These are phyloP conservation scores for Callyntrura sp. DNA, from an alignment of 2,888 invertebrate genomes.

Conservation along the genomic window DNA sequence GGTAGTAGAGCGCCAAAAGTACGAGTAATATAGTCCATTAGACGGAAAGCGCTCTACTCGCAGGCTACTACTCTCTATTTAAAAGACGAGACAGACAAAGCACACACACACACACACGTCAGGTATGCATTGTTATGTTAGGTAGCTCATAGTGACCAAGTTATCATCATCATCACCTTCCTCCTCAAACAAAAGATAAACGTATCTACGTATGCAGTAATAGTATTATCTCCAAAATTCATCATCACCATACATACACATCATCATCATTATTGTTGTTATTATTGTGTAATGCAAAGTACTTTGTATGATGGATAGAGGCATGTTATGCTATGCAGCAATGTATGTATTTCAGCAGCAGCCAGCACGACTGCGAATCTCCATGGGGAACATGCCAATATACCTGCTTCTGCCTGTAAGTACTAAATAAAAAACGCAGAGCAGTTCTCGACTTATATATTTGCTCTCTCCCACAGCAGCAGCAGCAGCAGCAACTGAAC, in stretches of 20 bases:
- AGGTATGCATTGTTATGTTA: slow-evolving; percentile 50
- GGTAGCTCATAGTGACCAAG: slow-evolving; percentile 51
- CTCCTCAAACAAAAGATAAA: slow-evolving; percentile 1
- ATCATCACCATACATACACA: slow-evolving; percentile 10
- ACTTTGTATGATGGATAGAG: too few species aligned
- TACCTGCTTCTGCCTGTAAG: slow-evolving; percentile 36
- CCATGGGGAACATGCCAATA: slow-evolving; percentile 58
- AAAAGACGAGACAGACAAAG: too few species aligned
- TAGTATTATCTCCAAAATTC: slow-evolving; percentile 45
- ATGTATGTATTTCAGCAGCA: slow-evolving; percentile 3
- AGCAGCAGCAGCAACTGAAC: slow-evolving; percentile 42
- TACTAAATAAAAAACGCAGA: slow-evolving; percentile 36
- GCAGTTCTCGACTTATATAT: slow-evolving; percentile 54
- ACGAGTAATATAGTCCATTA: not conserved
- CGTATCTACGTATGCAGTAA: slow-evolving; percentile 24
- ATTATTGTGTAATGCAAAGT: slow-evolving; percentile 25
- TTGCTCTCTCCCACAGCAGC: too few species aligned
- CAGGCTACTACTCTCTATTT: not conserved
- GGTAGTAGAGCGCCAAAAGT: slow-evolving; percentile 35
- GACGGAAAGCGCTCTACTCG: not conserved
- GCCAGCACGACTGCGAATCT: slow-evolving; percentile 56
- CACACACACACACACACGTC: not conserved
- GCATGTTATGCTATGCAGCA: too few species aligned
- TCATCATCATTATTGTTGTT: not conserved
- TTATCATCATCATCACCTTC: slow-evolving; percentile 36